A percentile compares a stretch with the other conserved stretches of the same genome.
Conservation (phyloP, 2,113 vertebrate species). For the Pachypanchax playfairii region DNA sequence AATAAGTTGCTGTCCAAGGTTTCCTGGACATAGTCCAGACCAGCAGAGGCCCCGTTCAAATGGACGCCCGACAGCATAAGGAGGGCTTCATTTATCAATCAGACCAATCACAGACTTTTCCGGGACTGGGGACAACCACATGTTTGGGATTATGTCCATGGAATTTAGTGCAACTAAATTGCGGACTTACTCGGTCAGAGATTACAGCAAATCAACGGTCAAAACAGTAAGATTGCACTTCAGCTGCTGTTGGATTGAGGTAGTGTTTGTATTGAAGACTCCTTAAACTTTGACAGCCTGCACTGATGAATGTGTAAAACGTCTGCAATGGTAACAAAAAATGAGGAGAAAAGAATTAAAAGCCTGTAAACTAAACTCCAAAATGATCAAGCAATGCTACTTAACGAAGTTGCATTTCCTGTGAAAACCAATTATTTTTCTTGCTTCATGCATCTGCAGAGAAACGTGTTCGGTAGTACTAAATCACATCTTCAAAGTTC, state of each 20-base stretch:
- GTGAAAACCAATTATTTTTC: too few relatives aligned
- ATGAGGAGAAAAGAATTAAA: not conserved
- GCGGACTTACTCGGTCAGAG: slow-evolving; percentile 45
- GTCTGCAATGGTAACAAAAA: not conserved
- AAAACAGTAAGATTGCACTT: slow-evolving; percentile 56
- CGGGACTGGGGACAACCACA: slow-evolving; percentile 74
- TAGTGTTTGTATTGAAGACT: slow-evolving; percentile 16
- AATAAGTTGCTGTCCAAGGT: slow-evolving; percentile 95
- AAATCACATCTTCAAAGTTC: too few relatives aligned
- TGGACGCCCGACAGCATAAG: slow-evolving; percentile 80
- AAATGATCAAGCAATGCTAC: not conserved
- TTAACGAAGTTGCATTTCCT: not conserved
- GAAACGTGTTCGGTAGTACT: not conserved
- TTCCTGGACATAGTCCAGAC: slow-evolving; percentile 98
- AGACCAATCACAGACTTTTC: slow-evolving; percentile 81
- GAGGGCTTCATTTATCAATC: slow-evolving; percentile 86
- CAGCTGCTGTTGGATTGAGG: slow-evolving; percentile 38
- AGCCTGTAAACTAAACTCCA: not conserved
- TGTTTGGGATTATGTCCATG: slow-evolving; percentile 72
- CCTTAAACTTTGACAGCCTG: not conserved
- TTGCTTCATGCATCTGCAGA: not conserved
- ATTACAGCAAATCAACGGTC: slow-evolving; percentile 69
- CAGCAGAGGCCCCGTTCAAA: slow-evolving; percentile 82
- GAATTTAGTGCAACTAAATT: slow-evolving; percentile 66
- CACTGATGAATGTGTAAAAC: not conserved